A percentile compares a stretch with the other conserved stretches of the same genome.
Conservation (phyloP, 2,797 vertebrate genomes). For the Poecile montanus region DNA sequence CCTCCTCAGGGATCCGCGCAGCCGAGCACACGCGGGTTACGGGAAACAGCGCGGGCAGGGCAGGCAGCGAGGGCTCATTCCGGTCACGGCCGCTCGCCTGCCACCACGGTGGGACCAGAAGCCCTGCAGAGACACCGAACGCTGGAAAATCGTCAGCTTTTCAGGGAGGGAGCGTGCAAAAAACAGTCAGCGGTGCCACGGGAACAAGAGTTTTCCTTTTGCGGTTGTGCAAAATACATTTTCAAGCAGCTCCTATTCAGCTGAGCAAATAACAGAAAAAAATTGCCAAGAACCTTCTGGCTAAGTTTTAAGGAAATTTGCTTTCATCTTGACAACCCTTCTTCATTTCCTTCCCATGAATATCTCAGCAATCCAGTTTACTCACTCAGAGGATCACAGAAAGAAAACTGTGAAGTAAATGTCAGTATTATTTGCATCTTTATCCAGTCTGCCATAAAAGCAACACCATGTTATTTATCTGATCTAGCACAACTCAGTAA, state of each 20-base stretch:
- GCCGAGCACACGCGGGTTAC: rapidly evolving
- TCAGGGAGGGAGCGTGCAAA: background rate
- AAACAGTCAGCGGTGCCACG: background rate
- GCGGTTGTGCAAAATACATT: background rate
- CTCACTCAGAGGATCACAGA: slow-evolving; percentile 62
- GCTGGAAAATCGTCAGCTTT: background rate
- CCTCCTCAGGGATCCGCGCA: rapidly evolving
- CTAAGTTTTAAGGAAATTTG: slow-evolving; percentile 61
- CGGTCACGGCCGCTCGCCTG: background rate
- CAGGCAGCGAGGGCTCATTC: background rate
- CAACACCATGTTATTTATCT: slow-evolving; percentile 63
- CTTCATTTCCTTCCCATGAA: slow-evolving; percentile 61
- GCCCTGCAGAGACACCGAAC: background rate
- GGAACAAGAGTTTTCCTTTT: slow-evolving; percentile 19
- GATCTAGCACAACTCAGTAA: slow-evolving; percentile 57
- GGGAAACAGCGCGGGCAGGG: background rate
- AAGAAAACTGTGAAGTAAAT: slow-evolving; percentile 69
- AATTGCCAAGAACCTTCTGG: slow-evolving; percentile 52
- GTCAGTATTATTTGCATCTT: slow-evolving; percentile 69
- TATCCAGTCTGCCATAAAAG: slow-evolving; percentile 66
- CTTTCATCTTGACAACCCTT: slow-evolving; percentile 61
- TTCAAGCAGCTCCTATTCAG: slow-evolving; percentile 32
- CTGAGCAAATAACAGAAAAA: slow-evolving; percentile 50
- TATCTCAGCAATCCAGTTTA: slow-evolving; percentile 67
- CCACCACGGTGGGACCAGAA: rapidly evolving